Percentiles rank a stretch among this genome's conserved stretches.
Conservation (phyloP, 2,113 vertebrate species). For the human (Homo sapiens) region DNA sequence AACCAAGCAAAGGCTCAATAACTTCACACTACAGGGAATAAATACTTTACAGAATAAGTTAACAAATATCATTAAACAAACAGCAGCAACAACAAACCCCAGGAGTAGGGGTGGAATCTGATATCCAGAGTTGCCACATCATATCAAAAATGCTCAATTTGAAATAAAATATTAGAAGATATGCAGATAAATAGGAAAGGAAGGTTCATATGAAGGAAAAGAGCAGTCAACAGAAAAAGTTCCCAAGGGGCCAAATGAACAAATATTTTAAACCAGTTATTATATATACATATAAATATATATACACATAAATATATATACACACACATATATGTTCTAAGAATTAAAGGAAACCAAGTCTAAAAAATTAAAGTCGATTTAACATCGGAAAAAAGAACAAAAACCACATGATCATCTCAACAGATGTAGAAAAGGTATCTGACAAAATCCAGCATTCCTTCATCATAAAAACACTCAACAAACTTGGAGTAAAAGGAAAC, state of each 20-base stretch:
- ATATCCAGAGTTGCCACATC: background rate
- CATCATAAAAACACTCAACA: background rate
- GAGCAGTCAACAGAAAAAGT: background rate
- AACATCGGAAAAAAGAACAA: background rate
- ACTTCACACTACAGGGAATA: background rate
- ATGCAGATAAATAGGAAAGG: background rate
- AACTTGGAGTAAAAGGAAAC: background rate
- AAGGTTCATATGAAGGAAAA: background rate
- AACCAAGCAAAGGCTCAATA: background rate
- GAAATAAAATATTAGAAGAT: background rate
- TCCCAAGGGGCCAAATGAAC: background rate
- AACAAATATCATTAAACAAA: background rate
- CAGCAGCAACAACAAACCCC: background rate
- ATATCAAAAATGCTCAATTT: background rate
- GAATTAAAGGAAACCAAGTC: background rate
- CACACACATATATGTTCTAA: background rate
- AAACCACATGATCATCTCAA: background rate
- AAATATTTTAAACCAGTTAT: background rate
- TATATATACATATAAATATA: background rate
- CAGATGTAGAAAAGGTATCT: background rate
- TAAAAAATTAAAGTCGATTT: background rate
- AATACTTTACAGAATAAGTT: background rate
- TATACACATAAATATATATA: too few species aligned
- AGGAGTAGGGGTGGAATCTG: fast-evolving
- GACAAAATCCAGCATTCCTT: background rate